Conservation (phyloP, 2,888 invertebrate genomes). For the Invenusta paracnida region DNA sequence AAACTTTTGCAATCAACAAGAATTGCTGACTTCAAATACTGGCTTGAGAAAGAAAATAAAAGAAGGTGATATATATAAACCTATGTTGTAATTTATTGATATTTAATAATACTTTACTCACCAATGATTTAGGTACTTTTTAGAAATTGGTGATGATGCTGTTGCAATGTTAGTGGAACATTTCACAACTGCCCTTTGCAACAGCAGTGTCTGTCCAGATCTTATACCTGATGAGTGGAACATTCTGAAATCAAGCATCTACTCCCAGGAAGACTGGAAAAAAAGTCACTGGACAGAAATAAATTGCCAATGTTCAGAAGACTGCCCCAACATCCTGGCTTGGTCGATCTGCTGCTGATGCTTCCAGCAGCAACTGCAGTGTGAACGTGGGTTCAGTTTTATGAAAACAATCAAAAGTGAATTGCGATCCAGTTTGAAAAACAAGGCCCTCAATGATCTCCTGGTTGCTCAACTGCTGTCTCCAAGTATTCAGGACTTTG, state of each 20-base stretch:
- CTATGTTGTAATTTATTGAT: too few relatives aligned
- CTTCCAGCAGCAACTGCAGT: background rate
- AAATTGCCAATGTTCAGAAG: background rate
- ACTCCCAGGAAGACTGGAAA: too few relatives aligned
- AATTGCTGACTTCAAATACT: too few relatives aligned
- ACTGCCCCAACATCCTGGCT: background rate
- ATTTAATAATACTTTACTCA: too few relatives aligned
- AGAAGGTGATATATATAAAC: too few relatives aligned
- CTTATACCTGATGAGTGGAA: background rate
- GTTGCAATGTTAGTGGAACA: background rate
- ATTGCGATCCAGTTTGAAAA: background rate
- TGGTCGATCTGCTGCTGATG: background rate
- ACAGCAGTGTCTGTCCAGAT: background rate
- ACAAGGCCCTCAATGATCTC: background rate
- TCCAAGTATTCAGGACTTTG: background rate
- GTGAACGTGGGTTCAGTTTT: background rate
- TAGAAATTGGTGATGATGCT: background rate
- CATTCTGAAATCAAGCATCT: background rate
- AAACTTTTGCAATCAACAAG: too few relatives aligned
- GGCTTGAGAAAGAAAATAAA: too few relatives aligned
- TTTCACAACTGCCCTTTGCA: background rate
- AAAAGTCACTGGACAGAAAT: background rate
- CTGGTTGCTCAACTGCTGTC: background rate
- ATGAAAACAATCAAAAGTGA: background rate
- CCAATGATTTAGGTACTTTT: too few relatives aligned